phyloP scores from a whole-genome alignment of 2,113 vertebrate species.

The Chrysemys picta region DNA sequence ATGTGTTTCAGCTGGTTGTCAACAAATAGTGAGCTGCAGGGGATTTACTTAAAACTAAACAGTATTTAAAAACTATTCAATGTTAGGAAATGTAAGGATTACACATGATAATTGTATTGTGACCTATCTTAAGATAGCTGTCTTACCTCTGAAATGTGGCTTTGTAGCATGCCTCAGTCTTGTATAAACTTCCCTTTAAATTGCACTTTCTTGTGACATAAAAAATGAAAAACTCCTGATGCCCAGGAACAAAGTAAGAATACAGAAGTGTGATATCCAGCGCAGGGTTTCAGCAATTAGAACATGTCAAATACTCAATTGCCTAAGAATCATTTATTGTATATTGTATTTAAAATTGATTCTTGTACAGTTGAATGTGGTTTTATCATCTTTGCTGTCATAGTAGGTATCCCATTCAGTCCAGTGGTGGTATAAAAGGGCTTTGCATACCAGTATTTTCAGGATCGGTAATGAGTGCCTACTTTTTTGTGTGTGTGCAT shows the following conservation, averaged over 20 bases:
- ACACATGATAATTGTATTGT: accelerated
- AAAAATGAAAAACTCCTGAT: neutral
- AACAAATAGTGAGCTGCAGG: neutral
- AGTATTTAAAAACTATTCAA: neutral
- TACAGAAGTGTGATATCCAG: neutral
- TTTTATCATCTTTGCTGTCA: neutral
- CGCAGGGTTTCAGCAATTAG: neutral
- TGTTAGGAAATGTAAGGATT: neutral
- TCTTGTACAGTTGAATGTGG: neutral
- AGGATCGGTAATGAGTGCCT: neutral
- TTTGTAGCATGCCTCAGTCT: neutral
- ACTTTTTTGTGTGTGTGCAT: neutral
- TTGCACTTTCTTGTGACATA: neutral
- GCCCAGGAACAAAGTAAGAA: neutral
- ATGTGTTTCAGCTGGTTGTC: neutral
- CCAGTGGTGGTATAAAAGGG: neutral
- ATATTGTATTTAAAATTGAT: neutral
- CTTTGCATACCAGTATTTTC: neutral
- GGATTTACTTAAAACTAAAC: neutral
- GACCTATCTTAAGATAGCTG: neutral
- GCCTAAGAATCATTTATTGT: neutral
- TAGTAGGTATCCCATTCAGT: neutral
- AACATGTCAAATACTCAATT: neutral
- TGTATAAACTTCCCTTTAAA: neutral
- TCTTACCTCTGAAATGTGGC: neutral